phyloP scores from a whole-genome alignment of 1,140 invertebrate genomes.

The Conus ventricosus region DNA sequence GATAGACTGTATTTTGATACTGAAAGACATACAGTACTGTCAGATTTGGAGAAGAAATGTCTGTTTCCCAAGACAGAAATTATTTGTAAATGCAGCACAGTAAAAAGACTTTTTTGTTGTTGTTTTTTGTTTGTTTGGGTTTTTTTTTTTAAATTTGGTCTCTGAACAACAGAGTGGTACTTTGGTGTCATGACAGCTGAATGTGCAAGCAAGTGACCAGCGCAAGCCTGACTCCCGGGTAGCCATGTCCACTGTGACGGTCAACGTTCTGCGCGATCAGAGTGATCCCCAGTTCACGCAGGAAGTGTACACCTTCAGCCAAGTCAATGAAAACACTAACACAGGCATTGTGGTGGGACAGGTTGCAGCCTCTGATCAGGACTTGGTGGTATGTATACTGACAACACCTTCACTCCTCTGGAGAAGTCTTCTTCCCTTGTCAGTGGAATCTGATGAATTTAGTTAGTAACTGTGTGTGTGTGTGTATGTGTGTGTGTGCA shows the following conservation, averaged over 20 bases:
- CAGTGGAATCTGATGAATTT: no score
- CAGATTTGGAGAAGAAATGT: no score
- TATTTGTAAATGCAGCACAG: no score
- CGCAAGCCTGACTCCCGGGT: constrained; percentile 85
- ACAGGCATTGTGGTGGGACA: constrained; percentile 42
- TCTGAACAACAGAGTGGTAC: no score
- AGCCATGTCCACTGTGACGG: constrained; percentile 70
- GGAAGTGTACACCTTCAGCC: constrained; percentile 33
- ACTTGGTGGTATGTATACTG: constrained; percentile 48
- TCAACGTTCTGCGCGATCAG: constrained; percentile 52
- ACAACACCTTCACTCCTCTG: no score
- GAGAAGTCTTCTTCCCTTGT: no score
- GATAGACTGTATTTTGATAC: no score
- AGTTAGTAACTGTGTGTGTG: not conserved
- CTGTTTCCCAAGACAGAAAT: no score
- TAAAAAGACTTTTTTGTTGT: no score
- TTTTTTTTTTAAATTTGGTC: no score
- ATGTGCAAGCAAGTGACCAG: constrained; percentile 82
- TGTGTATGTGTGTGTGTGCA: not conserved
- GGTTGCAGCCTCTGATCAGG: constrained; percentile 57
- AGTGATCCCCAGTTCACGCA: constrained; percentile 51
- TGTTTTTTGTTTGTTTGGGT: no score
- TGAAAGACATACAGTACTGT: no score
- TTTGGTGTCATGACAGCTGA: constrained; percentile 50
- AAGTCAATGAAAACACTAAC: constrained; percentile 40